Evolutionary conservation across 2,888 invertebrate genomes (phyloP).

Genomic region (Stenoptilia bipunctidactyla): DNA sequence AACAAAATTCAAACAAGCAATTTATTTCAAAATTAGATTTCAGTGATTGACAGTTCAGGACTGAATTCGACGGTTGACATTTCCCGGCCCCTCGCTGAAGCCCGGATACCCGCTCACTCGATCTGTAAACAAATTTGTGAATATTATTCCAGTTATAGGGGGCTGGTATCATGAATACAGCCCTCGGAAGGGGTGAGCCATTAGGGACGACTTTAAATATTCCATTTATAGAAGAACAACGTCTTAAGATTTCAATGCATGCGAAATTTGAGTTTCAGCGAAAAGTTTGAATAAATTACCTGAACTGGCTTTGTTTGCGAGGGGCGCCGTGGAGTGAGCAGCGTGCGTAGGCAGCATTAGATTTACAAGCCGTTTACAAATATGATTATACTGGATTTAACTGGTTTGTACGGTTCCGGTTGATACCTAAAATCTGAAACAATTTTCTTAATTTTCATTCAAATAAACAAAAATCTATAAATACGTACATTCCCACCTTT

Average conservation of each 20-base stretch:
- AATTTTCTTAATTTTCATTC: too few species aligned
- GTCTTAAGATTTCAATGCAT: conserved; percentile 38
- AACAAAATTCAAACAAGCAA: background rate
- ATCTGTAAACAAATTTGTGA: conserved; percentile 68
- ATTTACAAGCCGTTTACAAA: too few species aligned
- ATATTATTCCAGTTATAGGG: conserved; percentile 49
- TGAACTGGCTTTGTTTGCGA: background rate
- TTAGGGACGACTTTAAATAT: conserved; percentile 43
- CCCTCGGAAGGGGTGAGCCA: conserved; percentile 44
- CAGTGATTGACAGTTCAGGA: background rate
- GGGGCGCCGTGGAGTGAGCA: background rate
- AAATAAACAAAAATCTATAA: too few species aligned
- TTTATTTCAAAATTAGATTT: background rate
- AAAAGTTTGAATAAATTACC: too few species aligned
- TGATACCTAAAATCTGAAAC: too few species aligned
- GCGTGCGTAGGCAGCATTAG: too few species aligned
- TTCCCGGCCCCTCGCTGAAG: conserved; percentile 18
- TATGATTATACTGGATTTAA: too few species aligned
- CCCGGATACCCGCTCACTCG: conserved; percentile 26
- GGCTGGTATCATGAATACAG: conserved; percentile 43
- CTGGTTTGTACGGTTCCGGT: too few species aligned
- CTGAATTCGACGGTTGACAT: background rate
- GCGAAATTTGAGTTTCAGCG: conserved; percentile 4
- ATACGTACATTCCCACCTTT: too few species aligned
- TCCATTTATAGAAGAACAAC: conserved; percentile 50